A percentile compares a stretch with the other conserved stretches of the same genome.
Evolutionary conservation across 2,113 vertebrate genomes (phyloP).

Genomic region (Hippolais icterina): DNA sequence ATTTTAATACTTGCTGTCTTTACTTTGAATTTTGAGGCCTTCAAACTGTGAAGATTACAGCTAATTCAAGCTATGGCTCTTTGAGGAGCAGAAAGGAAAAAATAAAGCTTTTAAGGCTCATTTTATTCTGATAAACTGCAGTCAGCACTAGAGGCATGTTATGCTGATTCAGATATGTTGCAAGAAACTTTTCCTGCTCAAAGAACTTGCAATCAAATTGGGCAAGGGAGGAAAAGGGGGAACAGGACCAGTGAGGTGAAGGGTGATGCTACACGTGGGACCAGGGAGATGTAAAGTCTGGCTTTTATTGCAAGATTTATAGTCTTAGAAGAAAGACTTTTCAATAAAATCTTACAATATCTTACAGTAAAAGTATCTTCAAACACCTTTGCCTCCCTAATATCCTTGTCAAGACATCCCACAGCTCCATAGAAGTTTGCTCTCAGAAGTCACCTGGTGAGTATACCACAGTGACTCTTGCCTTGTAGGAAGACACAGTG

Average conservation of each 20-base stretch:
- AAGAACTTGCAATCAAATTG: background rate
- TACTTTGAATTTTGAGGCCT: background rate
- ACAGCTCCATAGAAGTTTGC: background rate
- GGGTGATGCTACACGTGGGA: accelerated
- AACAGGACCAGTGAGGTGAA: background rate
- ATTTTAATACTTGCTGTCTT: background rate
- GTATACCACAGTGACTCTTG: background rate
- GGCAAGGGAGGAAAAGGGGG: background rate
- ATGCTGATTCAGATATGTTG: accelerated
- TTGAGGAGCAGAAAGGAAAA: background rate
- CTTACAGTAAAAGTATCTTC: background rate
- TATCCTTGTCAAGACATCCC: background rate
- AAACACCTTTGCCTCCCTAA: accelerated
- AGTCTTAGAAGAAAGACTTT: background rate
- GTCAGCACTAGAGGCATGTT: background rate
- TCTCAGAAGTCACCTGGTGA: background rate
- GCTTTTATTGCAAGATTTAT: background rate
- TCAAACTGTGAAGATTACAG: background rate
- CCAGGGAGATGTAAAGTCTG: background rate
- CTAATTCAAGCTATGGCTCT: background rate
- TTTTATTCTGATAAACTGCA: background rate
- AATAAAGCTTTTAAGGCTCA: background rate
- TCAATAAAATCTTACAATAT: background rate
- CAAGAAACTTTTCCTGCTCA: accelerated
- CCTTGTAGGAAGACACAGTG: background rate